Conservation (phyloP, 2,888 invertebrate genomes). For the Aphodius granarius region DNA sequence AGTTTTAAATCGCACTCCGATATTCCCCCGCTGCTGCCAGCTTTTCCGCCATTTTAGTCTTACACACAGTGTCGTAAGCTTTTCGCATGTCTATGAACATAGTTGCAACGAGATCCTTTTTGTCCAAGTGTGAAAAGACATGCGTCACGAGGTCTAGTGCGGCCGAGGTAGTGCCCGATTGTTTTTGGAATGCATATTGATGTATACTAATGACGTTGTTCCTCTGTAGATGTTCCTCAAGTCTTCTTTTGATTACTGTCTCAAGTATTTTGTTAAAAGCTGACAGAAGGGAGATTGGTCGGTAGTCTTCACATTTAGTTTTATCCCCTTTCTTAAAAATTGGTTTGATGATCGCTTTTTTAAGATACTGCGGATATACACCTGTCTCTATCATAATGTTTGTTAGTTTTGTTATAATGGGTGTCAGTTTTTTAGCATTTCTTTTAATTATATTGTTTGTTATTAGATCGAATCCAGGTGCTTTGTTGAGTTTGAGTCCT, state of each 20-base stretch:
- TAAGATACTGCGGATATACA: neutral
- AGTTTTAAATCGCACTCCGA: neutral
- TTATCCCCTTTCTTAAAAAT: conserved; percentile 12
- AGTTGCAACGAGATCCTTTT: neutral
- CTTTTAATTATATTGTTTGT: neutral
- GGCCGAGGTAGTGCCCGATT: neutral
- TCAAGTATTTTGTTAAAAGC: conserved; percentile 29
- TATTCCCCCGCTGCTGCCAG: neutral
- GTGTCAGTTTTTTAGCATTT: neutral
- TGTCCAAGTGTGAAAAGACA: too few species aligned
- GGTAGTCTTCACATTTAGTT: conserved; percentile 8
- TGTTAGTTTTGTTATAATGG: neutral
- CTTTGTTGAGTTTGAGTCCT: neutral
- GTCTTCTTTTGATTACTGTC: neutral
- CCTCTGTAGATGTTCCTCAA: too few species aligned
- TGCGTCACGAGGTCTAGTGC: neutral
- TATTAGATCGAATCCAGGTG: neutral
- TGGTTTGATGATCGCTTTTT: neutral
- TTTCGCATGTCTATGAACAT: conserved; percentile 1
- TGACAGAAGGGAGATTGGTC: neutral
- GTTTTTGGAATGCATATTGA: conserved; percentile 7
- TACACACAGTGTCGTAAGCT: neutral
- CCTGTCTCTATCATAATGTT: neutral
- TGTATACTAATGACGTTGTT: neutral
- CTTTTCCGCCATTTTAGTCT: neutral